Conservation (phyloP, 2,888 invertebrate genomes). For the Pammene fasciana region DNA sequence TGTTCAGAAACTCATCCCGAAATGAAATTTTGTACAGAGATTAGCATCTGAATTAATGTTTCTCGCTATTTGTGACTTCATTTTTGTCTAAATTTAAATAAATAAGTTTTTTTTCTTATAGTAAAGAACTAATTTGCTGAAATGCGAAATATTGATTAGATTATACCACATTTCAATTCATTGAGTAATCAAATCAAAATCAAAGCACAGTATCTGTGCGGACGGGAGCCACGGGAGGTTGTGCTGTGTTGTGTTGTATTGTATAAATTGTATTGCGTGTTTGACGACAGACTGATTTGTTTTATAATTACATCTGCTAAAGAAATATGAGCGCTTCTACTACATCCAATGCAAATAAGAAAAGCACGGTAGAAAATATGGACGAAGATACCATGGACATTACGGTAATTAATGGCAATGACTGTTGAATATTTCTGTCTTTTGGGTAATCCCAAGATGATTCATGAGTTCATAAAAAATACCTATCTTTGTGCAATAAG, state of each 20-base stretch:
- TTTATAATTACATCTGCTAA: neutral
- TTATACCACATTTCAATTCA: too few relatives aligned
- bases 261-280: neutral
- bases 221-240: too few relatives aligned
- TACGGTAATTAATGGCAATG: constrained; percentile 21
- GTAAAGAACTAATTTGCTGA: too few relatives aligned
- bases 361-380: constrained; percentile 35
- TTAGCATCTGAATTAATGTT: too few relatives aligned
- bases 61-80: too few relatives aligned
- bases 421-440: neutral
- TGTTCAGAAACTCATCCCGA: neutral
- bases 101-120: too few relatives aligned
- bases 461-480: constrained; percentile 32
- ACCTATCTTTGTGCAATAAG: constrained; percentile 20
- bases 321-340: neutral
- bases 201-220: too few relatives aligned
- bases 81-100: too few relatives aligned
- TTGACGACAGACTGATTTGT: neutral
- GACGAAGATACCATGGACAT: constrained; percentile 35
- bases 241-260: too few relatives aligned
- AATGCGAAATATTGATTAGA: neutral
- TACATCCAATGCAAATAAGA: constrained; percentile 20
- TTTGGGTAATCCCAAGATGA: constrained; percentile 5
- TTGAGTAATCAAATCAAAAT: too few relatives aligned
- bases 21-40: neutral